A percentile compares a stretch with the other conserved stretches of the same genome.
These are phyloP conservation scores for Antidorcas marsupialis DNA, from an alignment of 2,113 vertebrate genomes.

Conservation along the genomic window DNA sequence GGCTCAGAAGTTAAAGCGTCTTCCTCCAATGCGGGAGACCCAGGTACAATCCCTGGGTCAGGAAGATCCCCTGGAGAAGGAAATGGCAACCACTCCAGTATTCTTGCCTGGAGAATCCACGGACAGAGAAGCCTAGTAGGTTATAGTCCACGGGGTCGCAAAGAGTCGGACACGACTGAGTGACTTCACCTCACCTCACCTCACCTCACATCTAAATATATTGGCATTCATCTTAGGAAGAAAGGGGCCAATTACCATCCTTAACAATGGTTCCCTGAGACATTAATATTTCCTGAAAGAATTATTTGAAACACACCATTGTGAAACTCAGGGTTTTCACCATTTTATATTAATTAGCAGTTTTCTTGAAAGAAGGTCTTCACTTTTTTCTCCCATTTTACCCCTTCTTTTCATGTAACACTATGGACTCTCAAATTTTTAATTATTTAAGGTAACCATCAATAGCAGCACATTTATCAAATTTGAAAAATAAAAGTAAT, in stretches of 20 bases:
- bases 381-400: neutral
- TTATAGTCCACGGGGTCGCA: too few relatives aligned
- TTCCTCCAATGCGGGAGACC: too few relatives aligned
- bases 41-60: too few relatives aligned
- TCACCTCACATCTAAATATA: neutral
- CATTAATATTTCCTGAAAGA: neutral
- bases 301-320: neutral
- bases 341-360: neutral
- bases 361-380: neutral
- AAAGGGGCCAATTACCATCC: neutral
- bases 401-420: neutral
- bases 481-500: neutral
- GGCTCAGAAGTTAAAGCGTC: too few relatives aligned
- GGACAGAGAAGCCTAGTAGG: too few relatives aligned
- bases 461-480: neutral
- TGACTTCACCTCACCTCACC: too few relatives aligned
- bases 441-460: neutral
- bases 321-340: neutral
- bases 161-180: too few relatives aligned
- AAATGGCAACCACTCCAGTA: too few relatives aligned
- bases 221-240: rapidly evolving
- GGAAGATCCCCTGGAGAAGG: too few relatives aligned
- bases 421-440: neutral
- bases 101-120: too few relatives aligned
- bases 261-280: neutral